Base-by-base conservation (phyloP, 2,797 vertebrate genomes). In the Mormyrus hasselquistii region DNA sequence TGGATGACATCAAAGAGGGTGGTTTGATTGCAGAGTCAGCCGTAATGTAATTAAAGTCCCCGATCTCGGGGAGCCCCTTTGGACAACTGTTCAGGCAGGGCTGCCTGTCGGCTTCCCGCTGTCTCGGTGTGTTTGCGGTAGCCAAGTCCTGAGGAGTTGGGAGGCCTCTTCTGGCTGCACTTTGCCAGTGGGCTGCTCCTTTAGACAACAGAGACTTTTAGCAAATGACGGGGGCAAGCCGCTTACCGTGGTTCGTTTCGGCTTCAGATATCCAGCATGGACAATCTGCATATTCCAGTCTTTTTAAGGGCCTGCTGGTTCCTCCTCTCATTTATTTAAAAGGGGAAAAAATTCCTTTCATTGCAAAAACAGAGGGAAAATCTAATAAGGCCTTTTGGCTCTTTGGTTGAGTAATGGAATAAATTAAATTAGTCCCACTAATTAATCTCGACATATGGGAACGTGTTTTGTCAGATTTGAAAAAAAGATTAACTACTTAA, bases 11-110 rank as follows among this genome's bases (percentile, higher is more conserved):
- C 55, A 69, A 59, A 79, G 73, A 79, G 5, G 73, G 73, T 44
- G 34, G 38, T 44, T 16, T 79, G 41, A 41, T 79, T 44, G 41
- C 73, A 9, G 38, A 44, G 38, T 41, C 14, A 29, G 73, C 73
- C 41, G 4, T 41, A 79, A 41, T 79, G 73, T 79, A 79, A 79
- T 79, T 79, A 44, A 79, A 79, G 73, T 44, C 38, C 29, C 22
- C 14, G 76, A 85, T 34, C 10, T 84, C 62, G 49, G 47, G 47
- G 49, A 22, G 49, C 49, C 50, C 89, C 38, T 10, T 19, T 57
- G 92, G 88, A 88, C 84, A 22, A 16, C 41, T 76, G 88, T 86
- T 19, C 14, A 41, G 73, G 12, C 14, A 44, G 0, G 73, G 14
- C 12, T 44, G 34, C 73, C 73, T 29, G 14, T 44, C n/a, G 0